phyloP scores from a whole-genome alignment of 2,888 invertebrate species.

The Oligia latruncula region DNA sequence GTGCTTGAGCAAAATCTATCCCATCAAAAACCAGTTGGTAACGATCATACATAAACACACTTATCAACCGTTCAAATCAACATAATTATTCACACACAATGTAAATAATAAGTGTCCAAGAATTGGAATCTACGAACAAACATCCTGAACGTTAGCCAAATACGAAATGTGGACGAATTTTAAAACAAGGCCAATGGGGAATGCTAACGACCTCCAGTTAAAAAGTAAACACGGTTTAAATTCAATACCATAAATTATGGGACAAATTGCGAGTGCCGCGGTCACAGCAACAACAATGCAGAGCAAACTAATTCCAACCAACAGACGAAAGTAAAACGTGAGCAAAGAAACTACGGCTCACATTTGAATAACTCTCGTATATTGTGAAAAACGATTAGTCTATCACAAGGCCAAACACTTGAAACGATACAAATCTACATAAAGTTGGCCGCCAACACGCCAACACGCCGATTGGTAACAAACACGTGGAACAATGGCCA shows the following conservation, averaged over 20 bases:
- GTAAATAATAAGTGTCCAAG: conserved; percentile 32
- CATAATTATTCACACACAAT: conserved; percentile 46
- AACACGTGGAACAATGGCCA: conserved; percentile 55
- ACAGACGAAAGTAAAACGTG: conserved; percentile 46
- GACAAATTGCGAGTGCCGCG: conserved; percentile 49
- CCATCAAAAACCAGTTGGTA: background rate
- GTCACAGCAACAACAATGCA: conserved; percentile 56
- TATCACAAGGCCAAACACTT: conserved; percentile 76
- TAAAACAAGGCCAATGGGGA: conserved; percentile 55
- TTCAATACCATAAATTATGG: conserved; percentile 61
- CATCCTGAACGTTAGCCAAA: conserved; percentile 72
- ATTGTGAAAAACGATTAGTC: conserved; percentile 70
- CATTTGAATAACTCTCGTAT: conserved; percentile 39
- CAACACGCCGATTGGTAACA: conserved; percentile 52
- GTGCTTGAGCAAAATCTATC: background rate
- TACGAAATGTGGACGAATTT: conserved; percentile 63
- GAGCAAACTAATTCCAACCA: conserved; percentile 44
- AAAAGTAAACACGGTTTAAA: conserved; percentile 61
- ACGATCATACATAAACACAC: conserved; percentile 2
- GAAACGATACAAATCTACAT: conserved; percentile 70
- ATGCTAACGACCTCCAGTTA: conserved; percentile 62
- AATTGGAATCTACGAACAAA: conserved; percentile 64
- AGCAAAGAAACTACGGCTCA: conserved; percentile 35
- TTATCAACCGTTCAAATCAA: conserved; percentile 11
- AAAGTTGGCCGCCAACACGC: conserved; percentile 58